Conservation (phyloP, 1,140 invertebrate species). For the Panagrolaimus sp. region DNA sequence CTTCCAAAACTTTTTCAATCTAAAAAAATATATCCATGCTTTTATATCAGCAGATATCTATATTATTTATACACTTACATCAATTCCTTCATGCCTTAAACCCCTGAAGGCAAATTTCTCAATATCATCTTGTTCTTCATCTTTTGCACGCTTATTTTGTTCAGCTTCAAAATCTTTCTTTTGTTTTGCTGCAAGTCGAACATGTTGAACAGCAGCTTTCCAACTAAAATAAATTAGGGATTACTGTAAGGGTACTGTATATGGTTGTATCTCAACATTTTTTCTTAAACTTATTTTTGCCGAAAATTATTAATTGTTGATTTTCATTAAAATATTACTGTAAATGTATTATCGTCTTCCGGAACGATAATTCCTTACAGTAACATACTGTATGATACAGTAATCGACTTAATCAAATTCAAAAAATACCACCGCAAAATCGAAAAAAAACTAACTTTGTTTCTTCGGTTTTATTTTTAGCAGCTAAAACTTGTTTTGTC, state of each 20-base stretch:
- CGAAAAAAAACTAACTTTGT: not conserved
- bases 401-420: no score
- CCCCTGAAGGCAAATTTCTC: not conserved
- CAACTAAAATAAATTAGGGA: not conserved
- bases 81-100: not conserved
- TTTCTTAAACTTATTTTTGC: not conserved
- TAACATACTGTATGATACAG: no score
- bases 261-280: not conserved
- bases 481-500: not conserved
- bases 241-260: not conserved
- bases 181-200: slow-evolving; percentile 1
- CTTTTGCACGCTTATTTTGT: not conserved
- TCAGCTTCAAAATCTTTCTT: not conserved
- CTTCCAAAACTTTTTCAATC: not conserved
- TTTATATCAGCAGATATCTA: not conserved
- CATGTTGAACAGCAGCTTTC: not conserved
- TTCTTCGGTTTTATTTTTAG: slow-evolving; percentile 4
- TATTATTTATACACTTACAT: not conserved
- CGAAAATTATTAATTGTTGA: not conserved
- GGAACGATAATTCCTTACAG: not conserved
- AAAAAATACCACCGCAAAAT: no score
- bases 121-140: not conserved
- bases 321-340: not conserved
- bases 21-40: slow-evolving; percentile 25
- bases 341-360: not conserved